Base-by-base conservation (phyloP, 2,888 invertebrate species). In the Artemia sinica region DNA sequence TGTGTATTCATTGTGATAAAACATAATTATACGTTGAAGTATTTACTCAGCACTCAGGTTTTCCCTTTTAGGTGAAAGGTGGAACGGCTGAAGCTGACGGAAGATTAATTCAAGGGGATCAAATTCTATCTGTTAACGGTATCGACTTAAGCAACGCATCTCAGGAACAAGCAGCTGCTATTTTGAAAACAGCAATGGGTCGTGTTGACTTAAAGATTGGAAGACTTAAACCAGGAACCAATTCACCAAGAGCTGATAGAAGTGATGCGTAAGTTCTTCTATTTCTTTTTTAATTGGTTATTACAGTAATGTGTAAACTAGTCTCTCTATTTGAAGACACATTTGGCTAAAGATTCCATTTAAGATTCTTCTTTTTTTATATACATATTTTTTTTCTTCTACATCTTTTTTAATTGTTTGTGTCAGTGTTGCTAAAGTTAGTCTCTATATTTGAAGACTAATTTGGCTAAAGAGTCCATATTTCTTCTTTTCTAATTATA, bases 41-140 rank as follows among this genome's bases (percentile, higher is more conserved):
- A 41, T 41, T 5, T 41, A 41, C 41, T 41, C 41, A 41, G 41
- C 41, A 41, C 1, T 41, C 41, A 41, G 41, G 2, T 41, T 41
- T 41, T 41, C 41, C 41, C 41, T 41, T 74, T 0, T 78, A 93
- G 93, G 82, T 91, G 18, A 84, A 88, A 69, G 95, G 94, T 4
- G 89, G 95, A 48, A 86, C 87, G 51, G 94, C 94, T 0, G 82
- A 83, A 72, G 77, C 79, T n/a, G 94, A 95, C 77, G 92, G 89
- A 7, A 85, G 91, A 70, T 83, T 98, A 72, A 88, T 90, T 79
- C 88, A 88, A 75, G 96, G 97, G 28, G 97, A 98, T 79, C 84
- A 91, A 75, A 85, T 98, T 67, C 80, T 91, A 10, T 83, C 90
- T 50, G 89, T 97, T 13, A 93, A 95, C 77, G 91, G 89, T 6